phyloP scores from a whole-genome alignment of 1,140 invertebrate genomes.

The Drosophila aff. region DNA sequence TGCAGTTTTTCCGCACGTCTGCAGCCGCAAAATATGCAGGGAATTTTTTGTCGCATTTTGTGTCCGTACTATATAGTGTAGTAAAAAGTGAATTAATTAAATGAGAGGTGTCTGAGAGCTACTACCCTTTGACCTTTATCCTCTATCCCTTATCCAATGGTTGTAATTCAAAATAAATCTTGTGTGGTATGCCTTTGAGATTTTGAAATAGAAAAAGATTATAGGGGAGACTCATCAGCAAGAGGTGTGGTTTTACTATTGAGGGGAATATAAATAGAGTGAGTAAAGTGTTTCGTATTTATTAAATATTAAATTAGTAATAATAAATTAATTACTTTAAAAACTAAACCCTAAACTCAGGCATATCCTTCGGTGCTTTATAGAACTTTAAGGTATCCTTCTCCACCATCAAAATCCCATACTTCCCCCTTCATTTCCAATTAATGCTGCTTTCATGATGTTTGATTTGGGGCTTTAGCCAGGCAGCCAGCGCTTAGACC shows the following conservation, averaged over 20 bases:
- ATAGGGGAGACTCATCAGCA: background rate
- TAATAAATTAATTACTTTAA: background rate
- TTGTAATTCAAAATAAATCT: conserved; percentile 9
- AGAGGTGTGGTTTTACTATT: no score
- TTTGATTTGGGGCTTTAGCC: conserved; percentile 56
- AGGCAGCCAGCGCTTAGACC: conserved; percentile 9
- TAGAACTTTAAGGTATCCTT: background rate
- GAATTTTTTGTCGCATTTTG: conserved; percentile 32
- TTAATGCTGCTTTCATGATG: conserved; percentile 64
- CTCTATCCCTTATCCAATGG: background rate
- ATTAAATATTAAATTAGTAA: background rate
- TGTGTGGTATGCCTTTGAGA: conserved; percentile 1
- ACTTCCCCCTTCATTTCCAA: conserved; percentile 18
- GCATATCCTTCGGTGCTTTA: background rate
- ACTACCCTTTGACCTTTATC: background rate
- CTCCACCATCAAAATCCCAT: background rate
- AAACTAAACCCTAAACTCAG: background rate
- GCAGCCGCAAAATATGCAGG: conserved; percentile 32
- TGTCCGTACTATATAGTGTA: background rate
- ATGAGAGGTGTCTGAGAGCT: conserved; percentile 6
- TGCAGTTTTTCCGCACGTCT: conserved; percentile 21
- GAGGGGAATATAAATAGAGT: background rate
- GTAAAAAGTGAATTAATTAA: conserved; percentile 25
- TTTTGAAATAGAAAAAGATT: background rate
- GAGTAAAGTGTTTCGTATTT: background rate